Percentiles rank a stretch among this genome's conserved stretches.
These are phyloP conservation scores for Dynastes hyllus DNA, from an alignment of 2,888 invertebrate species.

Conservation along the genomic window DNA sequence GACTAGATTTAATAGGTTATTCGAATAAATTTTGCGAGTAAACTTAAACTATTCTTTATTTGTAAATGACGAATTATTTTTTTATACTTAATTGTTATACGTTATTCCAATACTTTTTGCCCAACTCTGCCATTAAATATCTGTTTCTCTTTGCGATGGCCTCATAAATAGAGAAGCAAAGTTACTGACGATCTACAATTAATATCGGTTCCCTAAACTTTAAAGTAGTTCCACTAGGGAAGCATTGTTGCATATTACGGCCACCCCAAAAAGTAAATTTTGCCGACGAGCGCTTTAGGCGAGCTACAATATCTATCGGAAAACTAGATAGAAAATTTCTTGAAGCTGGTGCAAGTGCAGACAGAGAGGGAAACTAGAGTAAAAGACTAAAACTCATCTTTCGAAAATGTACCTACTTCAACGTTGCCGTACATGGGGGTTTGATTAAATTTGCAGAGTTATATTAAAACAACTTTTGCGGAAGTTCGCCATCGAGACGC, in stretches of 20 bases:
- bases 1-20: no score
- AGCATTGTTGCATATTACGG: constrained; percentile 10
- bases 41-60: no score
- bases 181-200: constrained; percentile 6
- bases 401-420: constrained; percentile 34
- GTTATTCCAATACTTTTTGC: no score
- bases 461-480: constrained; percentile 57
- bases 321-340: constrained; percentile 16
- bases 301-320: not conserved
- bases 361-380: not conserved
- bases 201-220: constrained; percentile 22
- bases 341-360: not conserved
- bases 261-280: not conserved
- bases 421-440: constrained; percentile 55
- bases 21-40: no score
- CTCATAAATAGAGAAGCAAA: not conserved
- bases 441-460: constrained; percentile 58
- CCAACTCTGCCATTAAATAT: no score
- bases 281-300: not conserved
- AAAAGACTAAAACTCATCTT: constrained; percentile 1
- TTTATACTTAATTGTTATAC: no score
- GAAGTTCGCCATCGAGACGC: constrained; percentile 41
- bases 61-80: no score
- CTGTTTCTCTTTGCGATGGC: not conserved
- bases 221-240: not conserved